Evolutionary conservation across 2,113 vertebrate genomes (phyloP).

Genomic region (Marmota flaviventris): DNA sequence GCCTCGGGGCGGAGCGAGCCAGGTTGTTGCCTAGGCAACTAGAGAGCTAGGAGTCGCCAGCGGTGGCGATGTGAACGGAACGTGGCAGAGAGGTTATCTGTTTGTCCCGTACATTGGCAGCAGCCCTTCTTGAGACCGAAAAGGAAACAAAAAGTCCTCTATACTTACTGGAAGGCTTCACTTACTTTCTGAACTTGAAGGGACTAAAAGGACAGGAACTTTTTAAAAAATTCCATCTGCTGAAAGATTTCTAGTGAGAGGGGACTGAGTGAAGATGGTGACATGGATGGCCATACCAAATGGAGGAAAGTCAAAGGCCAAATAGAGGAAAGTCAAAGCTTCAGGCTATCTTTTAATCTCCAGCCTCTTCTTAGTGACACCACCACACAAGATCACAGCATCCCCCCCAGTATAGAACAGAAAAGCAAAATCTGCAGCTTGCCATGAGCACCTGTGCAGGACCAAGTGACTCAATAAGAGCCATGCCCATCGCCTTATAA

Average conservation of each 20-base stretch:
- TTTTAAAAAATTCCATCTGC: background rate
- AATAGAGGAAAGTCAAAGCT: background rate
- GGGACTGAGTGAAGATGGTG: background rate
- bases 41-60: background rate
- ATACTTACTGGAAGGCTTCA: background rate
- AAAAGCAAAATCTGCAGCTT: background rate
- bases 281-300: rapidly evolving
- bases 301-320: too few relatives aligned
- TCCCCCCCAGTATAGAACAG: rapidly evolving
- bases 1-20: background rate
- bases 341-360: background rate
- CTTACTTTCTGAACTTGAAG: background rate
- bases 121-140: background rate
- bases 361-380: background rate
- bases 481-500: background rate
- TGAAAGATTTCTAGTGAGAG: background rate
- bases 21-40: slow-evolving; percentile 53
- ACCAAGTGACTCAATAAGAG: background rate
- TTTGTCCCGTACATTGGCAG: background rate
- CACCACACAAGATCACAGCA: background rate
- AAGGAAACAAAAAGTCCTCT: background rate
- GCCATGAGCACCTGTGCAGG: background rate
- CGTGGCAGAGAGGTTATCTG: rapidly evolving
- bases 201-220: background rate
- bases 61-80: background rate